These are phyloP conservation scores for Euspilapteryx auroguttella DNA, from an alignment of 2,888 invertebrate species.

Conservation along the genomic window DNA sequence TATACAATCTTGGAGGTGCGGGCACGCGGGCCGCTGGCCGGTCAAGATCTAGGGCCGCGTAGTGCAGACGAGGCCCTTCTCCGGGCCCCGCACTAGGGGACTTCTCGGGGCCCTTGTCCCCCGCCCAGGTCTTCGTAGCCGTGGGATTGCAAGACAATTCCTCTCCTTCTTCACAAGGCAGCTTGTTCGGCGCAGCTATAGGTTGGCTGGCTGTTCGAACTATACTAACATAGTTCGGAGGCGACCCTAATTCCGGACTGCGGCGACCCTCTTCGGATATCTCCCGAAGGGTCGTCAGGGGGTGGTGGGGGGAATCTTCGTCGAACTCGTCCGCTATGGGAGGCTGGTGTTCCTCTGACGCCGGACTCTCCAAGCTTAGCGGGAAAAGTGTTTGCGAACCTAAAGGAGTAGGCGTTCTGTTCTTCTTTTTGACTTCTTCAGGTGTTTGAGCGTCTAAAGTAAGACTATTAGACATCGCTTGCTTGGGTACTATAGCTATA, in stretches of 20 bases:
- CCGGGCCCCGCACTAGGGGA: slow-evolving; percentile 13
- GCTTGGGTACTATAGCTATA: slow-evolving; percentile 57
- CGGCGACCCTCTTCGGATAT: slow-evolving; percentile 28
- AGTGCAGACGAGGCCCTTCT: slow-evolving; percentile 21
- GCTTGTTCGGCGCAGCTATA: slow-evolving; percentile 9
- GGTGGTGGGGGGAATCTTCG: slow-evolving; percentile 18
- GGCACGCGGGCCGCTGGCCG: slow-evolving; percentile 28
- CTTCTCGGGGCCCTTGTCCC: slow-evolving; percentile 15
- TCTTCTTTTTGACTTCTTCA: slow-evolving; percentile 20
- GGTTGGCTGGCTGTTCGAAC: slow-evolving; percentile 16
- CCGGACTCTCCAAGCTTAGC: slow-evolving; percentile 68
- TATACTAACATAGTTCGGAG: slow-evolving; percentile 55
- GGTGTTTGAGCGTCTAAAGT: slow-evolving; percentile 11
- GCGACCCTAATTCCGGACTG: slow-evolving; percentile 16
- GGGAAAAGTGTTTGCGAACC: slow-evolving; percentile 70
- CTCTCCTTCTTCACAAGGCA: slow-evolving; percentile 11
- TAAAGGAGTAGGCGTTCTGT: slow-evolving; percentile 47
- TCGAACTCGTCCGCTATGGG: slow-evolving; percentile 32
- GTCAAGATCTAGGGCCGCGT: slow-evolving; percentile 48
- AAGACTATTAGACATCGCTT: no score
- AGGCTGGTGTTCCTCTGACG: slow-evolving; percentile 64
- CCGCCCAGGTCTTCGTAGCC: slow-evolving; percentile 34
- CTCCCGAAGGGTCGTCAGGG: slow-evolving; percentile 31
- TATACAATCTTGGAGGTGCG: slow-evolving; percentile 65
- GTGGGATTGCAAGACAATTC: slow-evolving; percentile 38